Evolutionary conservation across 1,140 invertebrate species (phyloP).

Genomic region (Myzus persicae): DNA sequence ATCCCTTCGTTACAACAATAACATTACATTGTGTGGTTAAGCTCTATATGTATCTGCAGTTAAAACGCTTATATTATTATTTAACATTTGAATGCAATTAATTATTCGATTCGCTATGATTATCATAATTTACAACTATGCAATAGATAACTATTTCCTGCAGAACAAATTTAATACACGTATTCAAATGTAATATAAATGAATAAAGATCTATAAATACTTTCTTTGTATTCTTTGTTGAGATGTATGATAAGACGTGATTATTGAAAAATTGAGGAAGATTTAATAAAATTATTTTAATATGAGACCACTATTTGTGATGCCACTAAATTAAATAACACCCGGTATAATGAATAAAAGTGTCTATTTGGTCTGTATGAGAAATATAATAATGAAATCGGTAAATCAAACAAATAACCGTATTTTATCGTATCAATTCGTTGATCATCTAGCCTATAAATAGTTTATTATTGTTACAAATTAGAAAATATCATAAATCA

Average conservation of each 20-base stretch:
- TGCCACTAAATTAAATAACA: not conserved
- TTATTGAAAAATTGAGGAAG: not conserved
- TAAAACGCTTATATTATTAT: conserved; percentile 14
- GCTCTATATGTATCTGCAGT: not conserved
- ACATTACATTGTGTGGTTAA: not conserved
- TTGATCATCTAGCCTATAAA: not conserved
- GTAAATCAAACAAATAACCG: not conserved
- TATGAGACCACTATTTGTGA: not conserved
- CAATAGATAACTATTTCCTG: not conserved
- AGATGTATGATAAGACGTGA: not conserved
- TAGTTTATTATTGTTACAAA: not conserved
- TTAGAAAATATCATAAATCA: not conserved
- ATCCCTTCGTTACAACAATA: not conserved
- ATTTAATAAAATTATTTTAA: not conserved
- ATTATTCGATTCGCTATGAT: not conserved
- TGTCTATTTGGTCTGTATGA: not conserved
- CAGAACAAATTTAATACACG: not conserved
- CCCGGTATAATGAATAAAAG: not conserved
- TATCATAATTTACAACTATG: not conserved
- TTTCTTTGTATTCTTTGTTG: not conserved
- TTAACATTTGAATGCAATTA: not conserved
- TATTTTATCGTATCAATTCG: not conserved
- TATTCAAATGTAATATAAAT: not conserved
- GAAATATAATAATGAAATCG: not conserved
- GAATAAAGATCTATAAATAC: not conserved